phyloP scores from a whole-genome alignment of 2,113 vertebrate species.

The Corythornis madagascariensis region DNA sequence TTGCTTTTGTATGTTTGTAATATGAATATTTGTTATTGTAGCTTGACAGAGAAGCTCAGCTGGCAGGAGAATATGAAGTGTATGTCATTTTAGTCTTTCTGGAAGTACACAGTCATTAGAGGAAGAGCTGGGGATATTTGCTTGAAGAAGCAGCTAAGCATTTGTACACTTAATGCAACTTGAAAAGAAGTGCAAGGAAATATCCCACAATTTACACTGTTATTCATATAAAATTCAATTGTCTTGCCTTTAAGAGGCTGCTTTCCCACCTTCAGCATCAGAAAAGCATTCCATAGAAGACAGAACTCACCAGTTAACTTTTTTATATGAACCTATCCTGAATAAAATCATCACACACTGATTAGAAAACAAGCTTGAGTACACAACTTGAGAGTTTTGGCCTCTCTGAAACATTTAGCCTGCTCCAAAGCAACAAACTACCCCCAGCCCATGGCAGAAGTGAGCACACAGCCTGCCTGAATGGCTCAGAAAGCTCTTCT shows the following conservation, averaged over 20 bases:
- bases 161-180: not conserved
- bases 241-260: not conserved
- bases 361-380: not conserved
- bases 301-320: not conserved
- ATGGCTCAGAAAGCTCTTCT: not conserved
- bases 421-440: not conserved
- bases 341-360: not conserved
- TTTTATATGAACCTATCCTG: not conserved
- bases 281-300: not conserved
- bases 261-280: not conserved
- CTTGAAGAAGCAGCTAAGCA: not conserved
- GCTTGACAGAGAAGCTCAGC: not conserved
- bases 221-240: not conserved
- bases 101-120: not conserved
- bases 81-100: slow-evolving; percentile 36
- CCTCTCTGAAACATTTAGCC: not conserved
- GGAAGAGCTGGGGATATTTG: not conserved
- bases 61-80: not conserved
- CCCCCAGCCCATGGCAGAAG: not conserved
- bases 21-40: not conserved
- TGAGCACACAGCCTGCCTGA: not conserved
- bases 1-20: not conserved
- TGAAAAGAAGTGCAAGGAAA: not conserved
- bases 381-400: not conserved
- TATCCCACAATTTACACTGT: not conserved